phyloP scores from a whole-genome alignment of 2,113 vertebrate species.

The Eleginops maclovinus region DNA sequence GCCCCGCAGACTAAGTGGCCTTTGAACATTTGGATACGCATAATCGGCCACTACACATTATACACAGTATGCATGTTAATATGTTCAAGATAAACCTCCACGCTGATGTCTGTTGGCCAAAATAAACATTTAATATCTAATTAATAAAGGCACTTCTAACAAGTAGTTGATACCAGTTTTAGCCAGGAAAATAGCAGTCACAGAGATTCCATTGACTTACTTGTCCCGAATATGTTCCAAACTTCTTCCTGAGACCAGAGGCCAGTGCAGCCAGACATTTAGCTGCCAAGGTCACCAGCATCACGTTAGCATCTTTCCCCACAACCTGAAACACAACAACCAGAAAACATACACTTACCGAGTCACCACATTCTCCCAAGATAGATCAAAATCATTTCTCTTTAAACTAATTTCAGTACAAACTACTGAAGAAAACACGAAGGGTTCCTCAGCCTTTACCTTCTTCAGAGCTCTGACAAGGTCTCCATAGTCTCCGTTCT shows the following conservation, averaged over 20 bases:
- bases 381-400: not conserved
- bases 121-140: not conserved
- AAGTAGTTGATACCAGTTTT: not conserved
- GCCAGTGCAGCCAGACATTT: conserved; percentile 95
- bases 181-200: not conserved
- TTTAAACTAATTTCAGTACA: not conserved
- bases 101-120: not conserved
- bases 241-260: conserved; percentile 95
- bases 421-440: rapidly evolving
- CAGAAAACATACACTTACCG: not conserved
- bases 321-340: conserved; percentile 86
- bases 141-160: not conserved
- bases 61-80: too few species aligned
- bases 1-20: too few species aligned
- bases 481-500: conserved; percentile 95
- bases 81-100: not conserved
- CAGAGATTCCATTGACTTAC: conserved; percentile 83
- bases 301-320: conserved; percentile 97
- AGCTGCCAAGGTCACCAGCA: conserved; percentile 95
- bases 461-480: conserved; percentile 96
- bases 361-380: not conserved
- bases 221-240: conserved; percentile 94
- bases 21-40: too few species aligned
- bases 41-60: too few species aligned
- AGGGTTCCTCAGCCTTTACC: conserved; percentile 74